Evolutionary conservation across 2,888 invertebrate genomes (phyloP), one percentile per base, ranked within the genome.

Genomic region (Napeogenes sylphis): DNA sequence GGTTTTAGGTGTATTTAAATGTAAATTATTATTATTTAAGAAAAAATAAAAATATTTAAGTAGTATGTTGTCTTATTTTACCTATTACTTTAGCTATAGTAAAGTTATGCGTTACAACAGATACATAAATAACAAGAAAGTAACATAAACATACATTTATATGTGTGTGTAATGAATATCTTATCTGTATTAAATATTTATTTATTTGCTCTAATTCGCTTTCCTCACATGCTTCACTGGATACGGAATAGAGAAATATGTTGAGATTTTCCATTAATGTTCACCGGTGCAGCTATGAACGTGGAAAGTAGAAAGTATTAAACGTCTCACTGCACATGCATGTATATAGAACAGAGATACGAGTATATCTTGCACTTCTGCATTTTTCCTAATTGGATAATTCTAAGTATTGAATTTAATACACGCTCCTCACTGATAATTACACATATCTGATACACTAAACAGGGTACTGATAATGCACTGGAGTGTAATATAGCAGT

Each of bases 291-390:
- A 82, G 78, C 73, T 79, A 80, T 76, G 81, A 78, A 78, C 80
- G 80, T 86, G 82, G 89, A 90, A 90, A 90, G 90, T 90, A 85
- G 90, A 90, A 90, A 90, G 90, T 87, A 81, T 77, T 81, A 79
- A 83, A 81, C 89, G 85, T 87, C 79, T 86, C 86, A 88, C 83
- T 88, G 89, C 88, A 87, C 87, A 88, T 85, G 87, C 86, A 87
- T 82, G 84, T 84, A 84, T 78, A 71, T 70, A 67, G 67, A 62
- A 78, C 75, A 80, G 73, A 71, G 75, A 73, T 73, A 74, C 75
- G 21, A 21, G 21, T 21, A 21, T 21, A 21, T 21, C 73, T 73
- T 73, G 71, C 75, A 74, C 70, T 76, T 74, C 78, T 79, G 74
- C 76, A 79, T 74, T 75, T 80, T 77, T 82, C 73, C 78, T 76